Percentiles rank a stretch among this genome's conserved stretches.
Conservation (phyloP, 2,113 vertebrate genomes). For the Bujurquina vittata region DNA sequence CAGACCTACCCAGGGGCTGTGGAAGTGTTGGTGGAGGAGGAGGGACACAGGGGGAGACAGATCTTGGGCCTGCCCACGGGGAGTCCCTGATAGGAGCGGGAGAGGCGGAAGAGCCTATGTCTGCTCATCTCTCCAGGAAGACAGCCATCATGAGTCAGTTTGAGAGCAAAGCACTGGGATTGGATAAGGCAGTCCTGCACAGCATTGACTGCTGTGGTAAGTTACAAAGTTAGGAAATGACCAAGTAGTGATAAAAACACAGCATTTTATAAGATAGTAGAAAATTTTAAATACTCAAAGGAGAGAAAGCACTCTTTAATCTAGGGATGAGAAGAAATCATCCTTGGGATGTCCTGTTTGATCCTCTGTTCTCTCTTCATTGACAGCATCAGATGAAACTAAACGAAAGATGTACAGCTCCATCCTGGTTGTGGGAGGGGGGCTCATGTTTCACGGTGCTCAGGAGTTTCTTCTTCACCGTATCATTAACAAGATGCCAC, state of each 20-base stretch:
- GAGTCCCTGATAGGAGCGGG: constrained; percentile 87
- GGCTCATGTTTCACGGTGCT: constrained; percentile 93
- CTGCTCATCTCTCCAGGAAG: constrained; percentile 90
- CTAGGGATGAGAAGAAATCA: not conserved
- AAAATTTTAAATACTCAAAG: not conserved
- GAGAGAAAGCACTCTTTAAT: not conserved
- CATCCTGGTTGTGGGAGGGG: constrained; percentile 95
- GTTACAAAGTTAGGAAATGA: not conserved
- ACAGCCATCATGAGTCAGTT: constrained; percentile 91
- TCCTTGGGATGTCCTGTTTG: not conserved
- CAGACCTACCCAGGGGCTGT: constrained; percentile 65
- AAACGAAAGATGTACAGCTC: constrained; percentile 99
- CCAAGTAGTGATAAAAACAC: not conserved
- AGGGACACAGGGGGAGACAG: constrained; percentile 87
- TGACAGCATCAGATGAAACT: constrained; percentile 94
- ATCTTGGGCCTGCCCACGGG: constrained; percentile 85
- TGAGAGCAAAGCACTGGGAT: constrained; percentile 95
- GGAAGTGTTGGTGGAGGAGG: constrained; percentile 80
- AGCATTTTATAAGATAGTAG: not conserved
- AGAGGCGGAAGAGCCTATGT: constrained; percentile 89
- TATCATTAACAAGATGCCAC: constrained; percentile 99
- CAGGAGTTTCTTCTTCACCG: constrained; percentile 97
- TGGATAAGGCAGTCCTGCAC: constrained; percentile 97
- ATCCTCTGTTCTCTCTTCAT: not conserved
- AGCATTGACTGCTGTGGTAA: constrained; percentile 96